These are phyloP conservation scores for Hypercompe scribonia DNA, from an alignment of 2,888 invertebrate species.

Conservation along the genomic window DNA sequence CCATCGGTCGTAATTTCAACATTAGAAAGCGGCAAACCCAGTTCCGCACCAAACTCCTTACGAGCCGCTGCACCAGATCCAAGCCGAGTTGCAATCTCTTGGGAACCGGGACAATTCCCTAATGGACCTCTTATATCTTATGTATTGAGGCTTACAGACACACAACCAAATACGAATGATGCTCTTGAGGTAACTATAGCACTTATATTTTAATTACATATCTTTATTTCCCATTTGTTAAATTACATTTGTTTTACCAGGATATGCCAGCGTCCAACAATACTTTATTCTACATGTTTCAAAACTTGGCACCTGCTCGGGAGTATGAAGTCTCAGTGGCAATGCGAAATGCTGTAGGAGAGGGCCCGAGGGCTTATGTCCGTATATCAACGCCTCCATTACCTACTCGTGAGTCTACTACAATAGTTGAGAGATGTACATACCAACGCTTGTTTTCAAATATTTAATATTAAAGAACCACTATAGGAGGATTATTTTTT, in stretches of 20 bases:
- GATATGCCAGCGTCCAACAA: conserved; percentile 91
- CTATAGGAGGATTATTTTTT: conserved; percentile 37
- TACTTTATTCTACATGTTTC: conserved; percentile 91
- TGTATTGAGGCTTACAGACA: conserved; percentile 90
- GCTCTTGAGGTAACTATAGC: conserved; percentile 87
- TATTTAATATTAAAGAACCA: not conserved
- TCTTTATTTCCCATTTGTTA: not conserved
- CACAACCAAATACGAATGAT: conserved; percentile 85
- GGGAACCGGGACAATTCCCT: conserved; percentile 95
- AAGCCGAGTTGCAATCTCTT: conserved; percentile 93
- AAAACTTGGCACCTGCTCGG: conserved; percentile 89
- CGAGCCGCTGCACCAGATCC: conserved; percentile 93
- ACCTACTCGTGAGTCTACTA: conserved; percentile 87
- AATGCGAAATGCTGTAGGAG: conserved; percentile 93
- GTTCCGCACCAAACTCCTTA: conserved; percentile 91
- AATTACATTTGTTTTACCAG: conserved; percentile 71
- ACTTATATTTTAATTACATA: not conserved
- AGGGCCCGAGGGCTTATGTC: conserved; percentile 90
- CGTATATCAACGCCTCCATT: conserved; percentile 89
- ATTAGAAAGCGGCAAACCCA: conserved; percentile 90
- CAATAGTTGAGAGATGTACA: too few relatives aligned
- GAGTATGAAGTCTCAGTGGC: conserved; percentile 93
- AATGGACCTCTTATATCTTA: conserved; percentile 96
- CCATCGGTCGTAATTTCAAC: conserved; percentile 93
- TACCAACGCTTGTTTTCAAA: too few relatives aligned